Conservation (phyloP, 2,797 vertebrate genomes). For the Pachyuromys duprasi region DNA sequence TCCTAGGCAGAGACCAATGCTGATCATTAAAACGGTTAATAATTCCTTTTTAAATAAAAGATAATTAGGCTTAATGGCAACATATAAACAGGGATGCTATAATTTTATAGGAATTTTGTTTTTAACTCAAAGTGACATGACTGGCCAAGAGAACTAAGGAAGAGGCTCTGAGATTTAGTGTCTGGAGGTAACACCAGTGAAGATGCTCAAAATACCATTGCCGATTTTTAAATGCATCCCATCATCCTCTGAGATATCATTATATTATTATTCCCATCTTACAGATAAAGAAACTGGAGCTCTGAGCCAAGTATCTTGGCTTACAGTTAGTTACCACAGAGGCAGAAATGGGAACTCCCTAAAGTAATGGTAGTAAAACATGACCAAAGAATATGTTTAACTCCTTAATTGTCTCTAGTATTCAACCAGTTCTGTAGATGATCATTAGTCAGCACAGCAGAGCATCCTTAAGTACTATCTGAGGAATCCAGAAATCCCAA, state of each 20-base stretch:
- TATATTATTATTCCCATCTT: constrained; percentile 39
- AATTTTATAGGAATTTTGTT: constrained; percentile 42
- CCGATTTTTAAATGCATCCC: background rate
- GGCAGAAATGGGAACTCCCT: constrained; percentile 27
- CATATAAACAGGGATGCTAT: constrained; percentile 30
- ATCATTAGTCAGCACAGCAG: background rate
- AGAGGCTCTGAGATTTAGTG: constrained; percentile 17
- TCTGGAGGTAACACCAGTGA: constrained; percentile 2
- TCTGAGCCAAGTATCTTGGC: constrained; percentile 8
- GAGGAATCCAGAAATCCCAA: background rate
- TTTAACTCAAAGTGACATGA: constrained; percentile 21
- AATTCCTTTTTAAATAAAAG: constrained; percentile 39
- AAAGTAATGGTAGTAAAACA: constrained; percentile 36
- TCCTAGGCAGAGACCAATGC: background rate
- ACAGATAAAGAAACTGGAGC: constrained; percentile 47
- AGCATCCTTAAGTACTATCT: constrained; percentile 16
- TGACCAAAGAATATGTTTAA: background rate
- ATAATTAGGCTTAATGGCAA: constrained; percentile 31
- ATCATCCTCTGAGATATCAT: background rate
- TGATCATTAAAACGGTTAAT: constrained; percentile 18
- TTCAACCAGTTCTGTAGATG: background rate
- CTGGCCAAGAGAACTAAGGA: background rate
- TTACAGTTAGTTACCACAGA: constrained; percentile 44
- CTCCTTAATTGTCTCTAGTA: background rate
- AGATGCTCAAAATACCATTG: background rate